Evolutionary conservation across 2,113 vertebrate species (phyloP), one percentile per base, ranked within the genome.

Genomic region (Hepsetus odoe): DNA sequence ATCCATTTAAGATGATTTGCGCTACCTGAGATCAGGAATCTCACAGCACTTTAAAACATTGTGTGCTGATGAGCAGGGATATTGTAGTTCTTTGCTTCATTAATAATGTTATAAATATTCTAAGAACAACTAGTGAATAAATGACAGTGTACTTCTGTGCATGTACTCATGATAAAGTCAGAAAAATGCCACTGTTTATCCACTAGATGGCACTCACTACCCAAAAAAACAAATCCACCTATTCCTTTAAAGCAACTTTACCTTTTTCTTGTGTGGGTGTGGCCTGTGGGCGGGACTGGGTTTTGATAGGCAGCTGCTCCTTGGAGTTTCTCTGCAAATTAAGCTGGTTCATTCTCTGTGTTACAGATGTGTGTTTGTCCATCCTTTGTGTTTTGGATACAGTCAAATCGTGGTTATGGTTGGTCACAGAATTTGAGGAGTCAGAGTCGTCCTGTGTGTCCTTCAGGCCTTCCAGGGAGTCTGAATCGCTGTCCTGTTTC

Each of bases 141-240:
- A n/a, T n/a, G n/a, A n/a, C n/a, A n/a, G n/a, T n/a, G n/a, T n/a
- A n/a, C n/a, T n/a, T n/a, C n/a, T n/a, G n/a, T n/a, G n/a, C n/a
- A n/a, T n/a, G n/a, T n/a, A n/a, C n/a, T n/a, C n/a, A n/a, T n/a
- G n/a, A n/a, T n/a, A n/a, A n/a, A n/a, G n/a, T n/a, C n/a, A n/a
- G n/a, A n/a, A n/a, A n/a, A n/a, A n/a, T 83, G 13, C n/a, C 13
- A 61, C 9, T 61, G 59, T 4, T 56, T 7, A 20, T 26, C 67
- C 82, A 83, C 72, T 61, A 80, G 82, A 77, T 83, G 77, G 67
- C 77, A 70, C 22, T 51, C 38, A 10, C 10, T 56, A 13, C 42
- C 40, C 1, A 5, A 49, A 55, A 13, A 56, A 20, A 11, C 18
- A 10, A 28, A n/a, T n/a, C n/a, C 12, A 10, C 20, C 18, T 22